Base-by-base conservation (phyloP, 2,113 vertebrate species). In the Nothobranchius furzeri region DNA sequence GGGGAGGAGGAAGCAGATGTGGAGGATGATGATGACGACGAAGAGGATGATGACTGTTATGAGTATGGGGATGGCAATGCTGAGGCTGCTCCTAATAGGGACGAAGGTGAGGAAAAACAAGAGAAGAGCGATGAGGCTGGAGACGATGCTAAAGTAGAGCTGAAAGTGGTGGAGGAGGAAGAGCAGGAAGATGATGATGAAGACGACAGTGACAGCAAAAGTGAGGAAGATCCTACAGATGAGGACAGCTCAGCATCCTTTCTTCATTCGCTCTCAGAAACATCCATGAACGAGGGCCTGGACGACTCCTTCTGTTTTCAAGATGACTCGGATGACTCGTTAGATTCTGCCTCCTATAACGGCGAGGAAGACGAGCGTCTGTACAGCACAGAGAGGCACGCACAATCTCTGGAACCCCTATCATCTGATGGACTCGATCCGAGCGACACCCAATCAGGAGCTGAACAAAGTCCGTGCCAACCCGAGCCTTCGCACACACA, bases 271-370 rank as follows among this genome's bases (percentile, higher is more conserved):
- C 93, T 98, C 65, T 99, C 97, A 0, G 97, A 99, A 78, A 96
- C 93, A 52, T 98, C 97, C 64, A 95, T 98, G 78, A 93, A 95
- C 0, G 95, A 98, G 74, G 96, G 95, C 0, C 78, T 96, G 71
- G 95, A 98, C 0, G 96, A 98, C 64, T 93, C 95, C 30, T 99
- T 98, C 1, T 96, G 95, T 79, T 99, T 94, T 87, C 95, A 88
- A 35, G 96, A 98, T 0, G 95, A 98, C 77, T 94, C 95, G n/a
- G 95, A 96, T 0, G 95, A 95, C 6, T 97, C 96, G 54, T 93
- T 95, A 0, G 96, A 96, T 89, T 98, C 95, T 0, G 95, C 94
- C 1, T 98, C 97, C 15, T 96, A 95, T 10, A 90, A 96, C 0
- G 95, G 95, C 0, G 95, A 94, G 12, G 96, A 96, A 9, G 95